Conservation (phyloP, 2,888 invertebrate species). For the Amphipyra berbera region DNA sequence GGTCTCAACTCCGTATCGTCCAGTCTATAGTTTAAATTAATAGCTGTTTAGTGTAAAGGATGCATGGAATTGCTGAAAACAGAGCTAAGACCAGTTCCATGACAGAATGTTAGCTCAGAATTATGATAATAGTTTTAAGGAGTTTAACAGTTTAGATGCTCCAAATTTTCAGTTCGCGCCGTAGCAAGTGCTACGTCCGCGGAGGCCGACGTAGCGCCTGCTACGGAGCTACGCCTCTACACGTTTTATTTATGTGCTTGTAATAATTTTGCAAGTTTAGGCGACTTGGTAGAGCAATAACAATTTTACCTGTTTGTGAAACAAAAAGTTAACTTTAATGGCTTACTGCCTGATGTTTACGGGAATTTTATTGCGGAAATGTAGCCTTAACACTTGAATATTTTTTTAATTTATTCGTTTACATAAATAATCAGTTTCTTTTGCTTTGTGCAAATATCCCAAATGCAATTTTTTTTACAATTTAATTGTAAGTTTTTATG, state of each 20-base stretch:
- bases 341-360: conserved; percentile 47
- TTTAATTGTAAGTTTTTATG: too few species aligned
- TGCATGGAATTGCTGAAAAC: conserved; percentile 73
- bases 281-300: conserved; percentile 55
- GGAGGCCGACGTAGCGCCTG: conserved; percentile 62
- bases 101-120: conserved; percentile 84
- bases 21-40: conserved; percentile 66
- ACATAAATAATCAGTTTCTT: background rate
- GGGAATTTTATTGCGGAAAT: conserved; percentile 42
- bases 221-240: conserved; percentile 75
- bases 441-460: background rate
- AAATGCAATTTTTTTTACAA: background rate
- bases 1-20: conserved; percentile 2
- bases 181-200: conserved; percentile 73
- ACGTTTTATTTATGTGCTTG: conserved; percentile 79
- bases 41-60: conserved; percentile 66
- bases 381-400: conserved; percentile 18
- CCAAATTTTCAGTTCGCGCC: conserved; percentile 78
- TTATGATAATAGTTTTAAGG: conserved; percentile 88
- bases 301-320: conserved; percentile 49
- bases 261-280: conserved; percentile 80
- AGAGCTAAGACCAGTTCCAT: conserved; percentile 73
- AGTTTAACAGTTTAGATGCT: conserved; percentile 77
- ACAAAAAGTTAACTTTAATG: conserved; percentile 50
- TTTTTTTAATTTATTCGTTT: conserved; percentile 4